phyloP scores from a whole-genome alignment of 1,140 invertebrate genomes.

The Colletes latitarsis region DNA sequence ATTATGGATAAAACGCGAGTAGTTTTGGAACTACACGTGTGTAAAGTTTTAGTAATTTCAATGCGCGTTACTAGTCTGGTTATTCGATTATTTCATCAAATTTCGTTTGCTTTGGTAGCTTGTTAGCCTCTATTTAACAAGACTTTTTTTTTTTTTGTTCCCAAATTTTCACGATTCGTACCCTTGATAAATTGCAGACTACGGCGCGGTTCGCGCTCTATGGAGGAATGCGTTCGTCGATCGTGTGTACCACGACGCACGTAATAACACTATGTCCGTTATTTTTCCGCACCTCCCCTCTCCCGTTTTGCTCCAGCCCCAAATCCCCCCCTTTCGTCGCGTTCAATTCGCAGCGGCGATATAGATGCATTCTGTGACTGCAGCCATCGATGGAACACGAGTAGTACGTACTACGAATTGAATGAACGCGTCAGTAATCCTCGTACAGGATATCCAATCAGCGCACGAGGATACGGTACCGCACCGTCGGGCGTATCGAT shows the following conservation, averaged over 20 bases:
- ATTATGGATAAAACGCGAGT: too few relatives aligned
- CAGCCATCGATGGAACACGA: constrained; percentile 28
- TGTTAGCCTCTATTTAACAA: background rate
- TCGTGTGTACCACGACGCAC: constrained; percentile 46
- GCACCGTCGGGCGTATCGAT: constrained; percentile 24
- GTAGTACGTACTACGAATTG: constrained; percentile 58
- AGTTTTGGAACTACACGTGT: too few relatives aligned
- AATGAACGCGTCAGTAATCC: constrained; percentile 61
- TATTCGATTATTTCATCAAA: too few relatives aligned
- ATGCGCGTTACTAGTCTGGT: too few relatives aligned
- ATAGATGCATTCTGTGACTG: constrained; percentile 31
- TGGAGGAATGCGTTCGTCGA: constrained; percentile 25
- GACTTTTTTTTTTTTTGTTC: background rate
- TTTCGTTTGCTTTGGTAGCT: too few relatives aligned
- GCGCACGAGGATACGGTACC: constrained; percentile 50
- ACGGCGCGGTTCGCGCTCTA: background rate
- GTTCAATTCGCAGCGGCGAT: constrained; percentile 22
- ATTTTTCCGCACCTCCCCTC: constrained; percentile 44
- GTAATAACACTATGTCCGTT: constrained; percentile 61
- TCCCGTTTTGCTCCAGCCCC: background rate
- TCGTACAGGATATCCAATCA: constrained; percentile 62
- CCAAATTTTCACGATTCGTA: constrained; percentile 4
- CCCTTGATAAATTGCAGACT: background rate
- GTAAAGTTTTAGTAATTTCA: too few relatives aligned
- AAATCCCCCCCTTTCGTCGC: background rate